These are phyloP conservation scores for Otus sunia DNA, from an alignment of 2,113 vertebrate genomes.

Conservation along the genomic window DNA sequence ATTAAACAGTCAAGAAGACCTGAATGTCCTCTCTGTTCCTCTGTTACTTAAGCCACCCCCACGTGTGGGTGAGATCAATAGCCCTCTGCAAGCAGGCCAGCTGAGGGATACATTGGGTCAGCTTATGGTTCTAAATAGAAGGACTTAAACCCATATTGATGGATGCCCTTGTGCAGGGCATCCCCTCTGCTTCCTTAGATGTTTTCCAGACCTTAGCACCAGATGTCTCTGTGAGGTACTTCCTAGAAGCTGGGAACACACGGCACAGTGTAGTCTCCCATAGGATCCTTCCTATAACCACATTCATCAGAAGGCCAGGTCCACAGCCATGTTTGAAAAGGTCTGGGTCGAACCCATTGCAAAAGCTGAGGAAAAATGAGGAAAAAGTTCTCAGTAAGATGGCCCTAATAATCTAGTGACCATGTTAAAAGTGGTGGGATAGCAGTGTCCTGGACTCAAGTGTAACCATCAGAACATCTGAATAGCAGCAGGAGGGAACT, in stretches of 20 bases:
- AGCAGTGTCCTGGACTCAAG: background rate
- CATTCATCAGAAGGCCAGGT: background rate
- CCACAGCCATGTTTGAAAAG: background rate
- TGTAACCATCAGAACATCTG: background rate
- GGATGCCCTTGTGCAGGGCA: background rate
- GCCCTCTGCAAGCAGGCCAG: background rate
- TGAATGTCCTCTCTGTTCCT: background rate
- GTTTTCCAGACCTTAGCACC: background rate
- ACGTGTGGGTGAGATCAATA: background rate
- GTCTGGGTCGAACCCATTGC: background rate
- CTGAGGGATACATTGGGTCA: background rate
- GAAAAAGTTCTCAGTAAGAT: background rate
- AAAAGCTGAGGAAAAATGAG: background rate
- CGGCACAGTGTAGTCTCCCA: fast-evolving
- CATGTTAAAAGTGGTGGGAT: background rate
- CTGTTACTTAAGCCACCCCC: background rate
- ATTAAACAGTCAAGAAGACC: background rate
- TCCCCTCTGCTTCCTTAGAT: background rate
- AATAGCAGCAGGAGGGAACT: background rate
- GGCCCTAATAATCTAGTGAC: background rate
- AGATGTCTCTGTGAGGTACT: background rate
- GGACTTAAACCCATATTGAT: background rate
- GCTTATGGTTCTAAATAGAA: background rate
- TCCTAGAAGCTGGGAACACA: background rate
- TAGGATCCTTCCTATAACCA: background rate